Base-by-base conservation (phyloP, 2,888 invertebrate species). In the Brachypalpus laphriformis region DNA sequence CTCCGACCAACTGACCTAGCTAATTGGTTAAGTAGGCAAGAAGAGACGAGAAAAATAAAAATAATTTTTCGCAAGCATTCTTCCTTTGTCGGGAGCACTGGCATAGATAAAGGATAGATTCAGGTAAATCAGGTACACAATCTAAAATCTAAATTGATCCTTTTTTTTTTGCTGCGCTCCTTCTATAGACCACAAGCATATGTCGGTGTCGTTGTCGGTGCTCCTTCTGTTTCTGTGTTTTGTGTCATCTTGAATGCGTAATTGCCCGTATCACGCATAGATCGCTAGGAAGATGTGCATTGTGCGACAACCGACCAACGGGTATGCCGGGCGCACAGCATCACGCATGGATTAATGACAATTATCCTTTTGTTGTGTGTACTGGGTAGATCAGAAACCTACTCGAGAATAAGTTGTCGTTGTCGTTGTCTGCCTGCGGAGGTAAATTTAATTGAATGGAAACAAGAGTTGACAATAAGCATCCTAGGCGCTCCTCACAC, bases 291-390 rank as follows among this genome's bases (percentile, higher is more conserved):
- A 49, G 66, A 72, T 56, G 68, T 70, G 37, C 59, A 47, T 81
- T 59, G 80, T 74, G 56, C 9, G 61, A 66, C 37, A 25, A 51
- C 37, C 45, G 59, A 49, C 54, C 31, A 40, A 54, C 25, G 34
- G 31, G 16, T 16, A 37, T 9, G 20, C 66, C 76, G 59, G 57
- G 51, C 65, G 51, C 65, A 63, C 37, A 75, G 59, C 71, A 81
- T 85, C 81, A 85, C 75, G 85, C 85, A 85, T 85, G 85, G 85
- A 85, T 85, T 85, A 85, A 81, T 85, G 85, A 81, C 81, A 76
- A 85, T 85, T 85, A 85, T 85, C 85, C 85, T 85, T 78, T 85
- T 85, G 78, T 83, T 65, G 72, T 65, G 72, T 70, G 37, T 42
- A n/a, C n/a, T 40, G 47, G 40, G 49, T 63, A 22, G 42, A 59